Evolutionary conservation across 2,797 vertebrate genomes (phyloP).

Genomic region (Mionectes olivaceus): DNA sequence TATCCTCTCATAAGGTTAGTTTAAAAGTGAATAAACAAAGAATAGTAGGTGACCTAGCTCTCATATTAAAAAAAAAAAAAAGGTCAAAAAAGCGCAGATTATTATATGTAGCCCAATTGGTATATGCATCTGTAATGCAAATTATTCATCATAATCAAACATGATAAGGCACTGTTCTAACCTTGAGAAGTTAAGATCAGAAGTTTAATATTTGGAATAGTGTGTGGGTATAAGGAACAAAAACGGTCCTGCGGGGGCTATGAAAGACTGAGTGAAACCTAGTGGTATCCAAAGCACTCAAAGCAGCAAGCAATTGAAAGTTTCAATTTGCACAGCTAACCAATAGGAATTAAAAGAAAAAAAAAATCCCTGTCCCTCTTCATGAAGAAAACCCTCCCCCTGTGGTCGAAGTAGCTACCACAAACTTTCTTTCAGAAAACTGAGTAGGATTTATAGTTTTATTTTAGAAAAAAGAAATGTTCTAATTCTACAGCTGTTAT

Average conservation of each 20-base stretch:
- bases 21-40: neutral
- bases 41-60: neutral
- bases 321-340: neutral
- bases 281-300: neutral
- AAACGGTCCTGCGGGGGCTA: neutral
- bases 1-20: neutral
- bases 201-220: neutral
- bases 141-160: neutral
- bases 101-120: neutral
- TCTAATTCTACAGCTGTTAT: neutral
- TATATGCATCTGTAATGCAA: neutral
- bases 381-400: neutral
- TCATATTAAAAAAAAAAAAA: neutral
- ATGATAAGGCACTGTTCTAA: neutral
- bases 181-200: neutral
- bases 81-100: neutral
- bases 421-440: neutral
- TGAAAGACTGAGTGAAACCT: neutral
- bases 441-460: neutral
- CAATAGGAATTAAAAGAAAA: neutral
- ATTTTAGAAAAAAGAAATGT: neutral
- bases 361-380: neutral
- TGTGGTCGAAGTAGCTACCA: neutral
- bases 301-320: neutral
- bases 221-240: neutral